These are phyloP conservation scores for Rhea americana DNA, from an alignment of 2,113 vertebrate species.

Conservation along the genomic window DNA sequence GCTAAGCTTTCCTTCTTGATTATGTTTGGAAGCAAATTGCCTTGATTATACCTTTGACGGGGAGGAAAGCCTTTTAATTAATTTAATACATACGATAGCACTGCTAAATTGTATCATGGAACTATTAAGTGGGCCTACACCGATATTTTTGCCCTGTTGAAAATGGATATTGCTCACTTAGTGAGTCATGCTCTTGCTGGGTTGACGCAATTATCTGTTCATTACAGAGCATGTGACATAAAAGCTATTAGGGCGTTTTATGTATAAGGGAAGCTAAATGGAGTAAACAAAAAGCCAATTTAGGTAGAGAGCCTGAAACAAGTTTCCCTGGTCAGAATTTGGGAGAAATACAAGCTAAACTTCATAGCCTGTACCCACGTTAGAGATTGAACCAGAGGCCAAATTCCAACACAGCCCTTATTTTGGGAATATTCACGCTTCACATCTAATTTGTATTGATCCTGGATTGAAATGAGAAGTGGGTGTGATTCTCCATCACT, in stretches of 20 bases:
- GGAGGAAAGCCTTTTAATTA: slow-evolving; percentile 76
- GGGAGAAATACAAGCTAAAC: not conserved
- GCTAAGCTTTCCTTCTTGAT: slow-evolving; percentile 75
- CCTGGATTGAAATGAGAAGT: not conserved
- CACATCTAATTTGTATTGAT: not conserved
- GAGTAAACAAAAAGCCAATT: slow-evolving; percentile 19
- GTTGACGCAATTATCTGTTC: slow-evolving; percentile 5
- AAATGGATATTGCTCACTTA: slow-evolving; percentile 53
- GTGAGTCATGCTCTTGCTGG: slow-evolving; percentile 39
- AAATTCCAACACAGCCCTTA: not conserved
- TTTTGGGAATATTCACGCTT: not conserved
- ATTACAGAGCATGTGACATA: not conserved
- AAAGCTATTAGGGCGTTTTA: not conserved
- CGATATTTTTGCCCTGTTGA: slow-evolving; percentile 40
- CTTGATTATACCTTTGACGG: slow-evolving; percentile 75
- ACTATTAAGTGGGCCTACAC: slow-evolving; percentile 58
- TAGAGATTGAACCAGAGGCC: not conserved
- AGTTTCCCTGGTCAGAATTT: not conserved
- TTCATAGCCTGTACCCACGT: not conserved
- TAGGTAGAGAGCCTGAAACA: not conserved
- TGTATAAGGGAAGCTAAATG: not conserved
- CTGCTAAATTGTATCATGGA: slow-evolving; percentile 65
- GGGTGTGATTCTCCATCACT: not conserved
- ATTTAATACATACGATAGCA: slow-evolving; percentile 65
- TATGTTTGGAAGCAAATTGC: slow-evolving; percentile 78